Percentiles rank a stretch among this genome's conserved stretches.
Conservation (phyloP, 2,113 vertebrate species). For the Clarias macrocephalus region DNA sequence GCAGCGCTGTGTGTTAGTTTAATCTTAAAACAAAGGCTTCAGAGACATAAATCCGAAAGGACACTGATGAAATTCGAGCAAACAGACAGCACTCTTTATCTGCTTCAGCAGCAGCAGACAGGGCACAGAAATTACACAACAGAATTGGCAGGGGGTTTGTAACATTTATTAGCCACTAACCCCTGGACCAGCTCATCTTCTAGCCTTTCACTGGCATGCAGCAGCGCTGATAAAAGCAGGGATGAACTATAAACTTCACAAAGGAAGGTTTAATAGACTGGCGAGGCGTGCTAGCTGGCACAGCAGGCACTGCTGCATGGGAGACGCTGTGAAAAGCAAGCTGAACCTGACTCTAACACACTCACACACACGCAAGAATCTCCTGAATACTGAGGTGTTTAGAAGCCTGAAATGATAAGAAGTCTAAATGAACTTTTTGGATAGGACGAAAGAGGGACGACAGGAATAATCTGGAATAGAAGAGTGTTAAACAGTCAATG, state of each 20-base stretch:
- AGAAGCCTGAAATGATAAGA: neutral
- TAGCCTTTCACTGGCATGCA: constrained; percentile 29
- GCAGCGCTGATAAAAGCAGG: constrained; percentile 41
- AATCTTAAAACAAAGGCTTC: constrained; percentile 6
- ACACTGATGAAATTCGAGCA: constrained; percentile 27
- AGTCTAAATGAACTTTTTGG: neutral
- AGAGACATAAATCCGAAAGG: constrained; percentile 25
- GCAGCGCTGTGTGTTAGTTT: constrained; percentile 1
- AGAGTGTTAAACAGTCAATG: neutral
- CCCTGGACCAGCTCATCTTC: constrained; percentile 43
- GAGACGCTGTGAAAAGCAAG: neutral
- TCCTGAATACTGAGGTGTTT: neutral
- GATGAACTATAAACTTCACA: constrained; percentile 11
- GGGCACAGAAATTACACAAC: constrained; percentile 16
- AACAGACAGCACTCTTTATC: constrained; percentile 40
- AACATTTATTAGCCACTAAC: constrained; percentile 33
- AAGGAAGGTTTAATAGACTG: constrained; percentile 10
- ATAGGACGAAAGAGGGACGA: neutral
- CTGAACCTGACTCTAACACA: neutral
- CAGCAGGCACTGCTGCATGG: neutral
- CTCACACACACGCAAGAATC: neutral
- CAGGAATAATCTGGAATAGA: neutral
- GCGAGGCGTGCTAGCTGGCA: neutral
- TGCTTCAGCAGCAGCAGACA: constrained; percentile 29
- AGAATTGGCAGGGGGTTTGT: neutral